phyloP scores from a whole-genome alignment of 2,888 invertebrate genomes.

The Coremacera marginata region DNA sequence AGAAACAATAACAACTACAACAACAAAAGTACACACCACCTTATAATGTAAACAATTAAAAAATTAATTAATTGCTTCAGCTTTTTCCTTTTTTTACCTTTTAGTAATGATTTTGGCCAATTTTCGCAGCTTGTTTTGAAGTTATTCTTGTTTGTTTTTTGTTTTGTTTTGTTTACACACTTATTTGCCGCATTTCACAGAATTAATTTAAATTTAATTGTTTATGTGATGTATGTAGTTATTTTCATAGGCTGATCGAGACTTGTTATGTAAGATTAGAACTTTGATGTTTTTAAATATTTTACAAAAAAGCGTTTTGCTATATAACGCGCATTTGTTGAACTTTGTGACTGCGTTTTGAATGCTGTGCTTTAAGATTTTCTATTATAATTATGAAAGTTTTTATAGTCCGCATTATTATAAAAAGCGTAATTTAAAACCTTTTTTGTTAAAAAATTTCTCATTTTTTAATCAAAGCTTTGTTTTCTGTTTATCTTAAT shows the following conservation, averaged over 20 bases:
- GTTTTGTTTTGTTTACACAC: constrained; percentile 13
- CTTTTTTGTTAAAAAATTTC: neutral
- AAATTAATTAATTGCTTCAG: neutral
- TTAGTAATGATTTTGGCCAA: neutral
- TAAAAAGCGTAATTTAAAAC: neutral
- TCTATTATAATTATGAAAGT: neutral
- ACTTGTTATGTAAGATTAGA: neutral
- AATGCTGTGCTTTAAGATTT: neutral
- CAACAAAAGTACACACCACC: neutral
- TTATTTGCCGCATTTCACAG: constrained; percentile 8
- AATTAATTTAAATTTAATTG: neutral
- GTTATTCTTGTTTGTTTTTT: neutral
- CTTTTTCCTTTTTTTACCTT: neutral
- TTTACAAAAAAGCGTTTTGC: too few relatives aligned
- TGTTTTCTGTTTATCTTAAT: neutral
- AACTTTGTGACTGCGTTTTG: neutral
- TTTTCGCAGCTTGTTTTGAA: neutral
- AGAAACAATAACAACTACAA: too few relatives aligned
- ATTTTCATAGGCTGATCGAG: neutral
- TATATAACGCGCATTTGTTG: too few relatives aligned
- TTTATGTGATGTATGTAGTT: neutral
- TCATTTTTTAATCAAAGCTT: neutral
- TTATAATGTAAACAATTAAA: constrained; percentile 3
- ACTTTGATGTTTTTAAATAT: too few relatives aligned
- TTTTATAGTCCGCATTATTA: neutral